Evolutionary conservation across 2,888 invertebrate species (phyloP), one percentile per base, ranked within the genome.

Genomic region (Lissocephala sabroskyi): DNA sequence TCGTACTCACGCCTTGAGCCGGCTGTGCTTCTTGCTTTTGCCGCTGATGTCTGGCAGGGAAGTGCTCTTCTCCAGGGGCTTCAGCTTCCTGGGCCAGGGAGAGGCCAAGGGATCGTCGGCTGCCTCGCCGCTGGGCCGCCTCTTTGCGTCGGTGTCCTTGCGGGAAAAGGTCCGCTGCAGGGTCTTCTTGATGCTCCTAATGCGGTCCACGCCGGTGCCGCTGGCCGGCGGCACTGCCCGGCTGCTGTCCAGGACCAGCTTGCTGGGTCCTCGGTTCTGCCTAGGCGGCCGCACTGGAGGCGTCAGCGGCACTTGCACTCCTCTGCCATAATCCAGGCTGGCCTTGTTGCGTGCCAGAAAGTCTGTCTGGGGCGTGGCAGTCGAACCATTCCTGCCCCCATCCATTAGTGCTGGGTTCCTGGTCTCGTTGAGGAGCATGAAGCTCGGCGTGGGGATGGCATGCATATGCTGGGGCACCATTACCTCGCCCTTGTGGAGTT

Each of bases 41-140:
- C 89, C 91, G 70, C 92, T 91, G 68, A 95, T 92, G 70, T 95
- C 93, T 0, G 95, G 94, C 90, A 95, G 90, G 0, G 94, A 94
- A 11, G 90, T 85, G 1, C 94, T 93, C 81, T 94, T 94, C 78
- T 93, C 92, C 37, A 94, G 80, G 0, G 92, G 90, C 6, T 88
- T 59, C 86, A 88, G 59, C 89, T 62, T 62, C 7, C 7, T 14
- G 9, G 13, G 14, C 7, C 3, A 40, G 54, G 82, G 83, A 0
- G 45, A 17, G 0, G 71, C 47, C 17, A 77, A 84, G 7, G 71
- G 81, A 35, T 82, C 79, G 45, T 83, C 81, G 55, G 63, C 13
- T 0, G 62, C 41, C 9, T 52, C 17, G 6, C 13, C 45, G 3
- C 14, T 32, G 16, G 43, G n/a, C 29, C 54, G 59, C 33, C 6